Conservation (phyloP, 2,113 vertebrate genomes). For the Anser brachyrhynchus region DNA sequence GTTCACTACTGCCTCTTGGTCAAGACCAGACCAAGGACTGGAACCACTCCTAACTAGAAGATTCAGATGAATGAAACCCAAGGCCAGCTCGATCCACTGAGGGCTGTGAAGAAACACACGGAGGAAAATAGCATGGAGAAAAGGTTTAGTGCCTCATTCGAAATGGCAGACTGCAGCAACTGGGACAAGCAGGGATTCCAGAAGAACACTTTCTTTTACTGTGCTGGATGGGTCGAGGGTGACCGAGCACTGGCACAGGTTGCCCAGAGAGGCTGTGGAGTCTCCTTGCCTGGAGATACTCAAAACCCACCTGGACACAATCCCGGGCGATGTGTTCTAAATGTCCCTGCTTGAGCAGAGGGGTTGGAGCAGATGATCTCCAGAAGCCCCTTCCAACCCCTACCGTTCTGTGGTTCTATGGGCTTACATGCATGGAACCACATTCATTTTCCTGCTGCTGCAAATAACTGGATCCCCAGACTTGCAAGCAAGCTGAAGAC, state of each 20-base stretch:
- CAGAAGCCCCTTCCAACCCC: too few species aligned
- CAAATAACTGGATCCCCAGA: not conserved
- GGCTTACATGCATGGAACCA: not conserved
- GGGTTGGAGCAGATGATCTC: too few species aligned
- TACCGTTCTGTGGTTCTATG: too few species aligned
- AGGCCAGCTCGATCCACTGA: not conserved
- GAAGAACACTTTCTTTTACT: not conserved
- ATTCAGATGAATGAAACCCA: not conserved
- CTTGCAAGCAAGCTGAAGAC: not conserved
- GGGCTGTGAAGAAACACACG: not conserved
- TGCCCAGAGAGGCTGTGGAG: too few species aligned
- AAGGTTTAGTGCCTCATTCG: not conserved
- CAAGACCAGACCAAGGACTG: not conserved
- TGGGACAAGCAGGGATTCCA: not conserved
- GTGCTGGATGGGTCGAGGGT: not conserved
- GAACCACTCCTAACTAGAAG: not conserved
- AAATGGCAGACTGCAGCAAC: not conserved
- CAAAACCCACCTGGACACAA: too few species aligned
- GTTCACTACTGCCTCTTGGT: not conserved
- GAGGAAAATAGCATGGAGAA: not conserved
- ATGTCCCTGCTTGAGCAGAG: too few species aligned
- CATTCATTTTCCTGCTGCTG: not conserved
- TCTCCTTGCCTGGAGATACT: too few species aligned
- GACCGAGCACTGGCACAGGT: too few species aligned
- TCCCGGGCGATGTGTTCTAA: too few species aligned